Base-by-base conservation (phyloP, 2,888 invertebrate species). In the Ochropleura plecta region DNA sequence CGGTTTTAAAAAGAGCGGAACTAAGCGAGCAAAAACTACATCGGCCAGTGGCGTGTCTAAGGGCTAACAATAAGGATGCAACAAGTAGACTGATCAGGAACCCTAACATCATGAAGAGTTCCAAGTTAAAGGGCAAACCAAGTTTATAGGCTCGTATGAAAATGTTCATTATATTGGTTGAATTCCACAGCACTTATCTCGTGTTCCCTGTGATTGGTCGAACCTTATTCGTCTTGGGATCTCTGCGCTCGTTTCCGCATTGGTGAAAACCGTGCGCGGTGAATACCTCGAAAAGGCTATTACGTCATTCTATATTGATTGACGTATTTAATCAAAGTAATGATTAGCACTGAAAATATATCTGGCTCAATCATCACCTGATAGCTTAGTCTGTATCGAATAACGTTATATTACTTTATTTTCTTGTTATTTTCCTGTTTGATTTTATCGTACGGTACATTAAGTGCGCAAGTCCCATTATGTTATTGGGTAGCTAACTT, bases 311-410 rank as follows among this genome's bases (percentile, higher is more conserved):
- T 12, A 18, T 20, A 40, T 14, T 71, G 16, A 44, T 62, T 62
- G 73, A 76, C 62, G 79, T 76, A 76, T 12, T 44, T 73, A 44
- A 76, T 80, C 40, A 44, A 63, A 40, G 20, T 55, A 40, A 49
- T 55, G 73, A 79, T 76, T 73, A 53, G 48, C 40, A 44, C n/a
- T 16, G n/a, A 8, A 53, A 46, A 62, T 53, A 62, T 62, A 55
- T 46, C 30, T 62, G n/a, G 8, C 48, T 40, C 12, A 18, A 55
- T 20, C 80, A 76, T 74, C 81, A 76, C 14, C 30, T 51, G 30
- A 53, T 53, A 44, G 16, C 20, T n/a, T 42, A 44, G 59, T 51
- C 72, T 8, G 18, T 71, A 16, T 51, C 20, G 18, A 14, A 20
- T 16, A 44, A 5, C 9, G 18, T 30, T 3, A 5, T 20, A 20